A percentile compares a stretch with the other conserved stretches of the same genome.
Evolutionary conservation across 2,888 invertebrate genomes (phyloP).

Genomic region (Leptinotarsa tumamoca): DNA sequence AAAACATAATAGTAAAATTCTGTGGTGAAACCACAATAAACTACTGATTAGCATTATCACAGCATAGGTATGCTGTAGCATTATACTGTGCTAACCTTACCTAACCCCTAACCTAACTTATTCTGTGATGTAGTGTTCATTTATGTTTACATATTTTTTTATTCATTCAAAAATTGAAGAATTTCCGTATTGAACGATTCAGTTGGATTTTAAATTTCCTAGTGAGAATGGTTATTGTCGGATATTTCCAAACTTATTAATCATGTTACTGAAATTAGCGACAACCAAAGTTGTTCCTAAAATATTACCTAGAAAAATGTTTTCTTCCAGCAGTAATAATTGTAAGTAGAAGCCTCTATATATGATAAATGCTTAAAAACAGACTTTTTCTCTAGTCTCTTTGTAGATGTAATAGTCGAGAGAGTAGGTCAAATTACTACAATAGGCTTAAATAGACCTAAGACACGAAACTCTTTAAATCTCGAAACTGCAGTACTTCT

Average conservation of each 20-base stretch:
- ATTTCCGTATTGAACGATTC: no score
- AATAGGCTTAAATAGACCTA: constrained; percentile 89
- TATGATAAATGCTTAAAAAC: background rate
- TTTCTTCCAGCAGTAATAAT: background rate
- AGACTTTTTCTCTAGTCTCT: background rate
- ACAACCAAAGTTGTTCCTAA: background rate
- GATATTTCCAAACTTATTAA: background rate
- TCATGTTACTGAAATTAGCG: constrained; percentile 1
- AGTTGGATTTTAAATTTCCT: background rate
- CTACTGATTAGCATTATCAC: no score
- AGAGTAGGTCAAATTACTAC: constrained; percentile 76
- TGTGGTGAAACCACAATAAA: no score
- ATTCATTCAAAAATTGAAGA: no score
- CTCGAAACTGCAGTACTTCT: constrained; percentile 76
- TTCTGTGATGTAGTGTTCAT: no score
- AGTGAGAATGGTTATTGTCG: background rate
- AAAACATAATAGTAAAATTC: no score
- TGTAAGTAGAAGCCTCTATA: background rate
- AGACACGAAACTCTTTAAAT: constrained; percentile 86
- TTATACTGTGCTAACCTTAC: no score
- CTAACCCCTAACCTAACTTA: no score
- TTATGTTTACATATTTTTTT: no score
- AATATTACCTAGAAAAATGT: constrained; percentile 6
- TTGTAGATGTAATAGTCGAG: constrained; percentile 66
- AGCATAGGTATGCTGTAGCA: no score